These are phyloP conservation scores for Amphiprion clarkii DNA, from an alignment of 2,797 vertebrate genomes.

Conservation along the genomic window DNA sequence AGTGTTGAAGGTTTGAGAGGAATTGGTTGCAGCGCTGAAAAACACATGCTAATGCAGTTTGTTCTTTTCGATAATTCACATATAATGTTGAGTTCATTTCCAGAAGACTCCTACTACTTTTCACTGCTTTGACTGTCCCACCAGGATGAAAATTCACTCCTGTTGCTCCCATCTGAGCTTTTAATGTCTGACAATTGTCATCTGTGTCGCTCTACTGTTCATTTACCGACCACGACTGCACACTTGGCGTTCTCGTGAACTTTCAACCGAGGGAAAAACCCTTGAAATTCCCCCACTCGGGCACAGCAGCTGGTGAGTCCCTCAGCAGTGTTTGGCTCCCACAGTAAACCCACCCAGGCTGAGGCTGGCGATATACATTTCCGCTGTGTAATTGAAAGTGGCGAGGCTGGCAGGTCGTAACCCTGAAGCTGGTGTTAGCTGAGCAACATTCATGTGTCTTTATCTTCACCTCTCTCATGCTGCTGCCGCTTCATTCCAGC, in stretches of 20 bases:
- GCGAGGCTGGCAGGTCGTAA: conserved; percentile 58
- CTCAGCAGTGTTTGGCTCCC: conserved; percentile 23
- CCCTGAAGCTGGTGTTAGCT: conserved; percentile 55
- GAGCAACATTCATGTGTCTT: conserved; percentile 42
- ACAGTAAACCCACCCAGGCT: conserved; percentile 41
- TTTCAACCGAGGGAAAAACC: conserved; percentile 28
- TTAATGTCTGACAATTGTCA: conserved; percentile 40
- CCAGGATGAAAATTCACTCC: conserved; percentile 41
- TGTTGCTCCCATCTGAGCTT: conserved; percentile 42
- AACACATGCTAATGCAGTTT: not conserved
- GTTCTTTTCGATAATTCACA: not conserved
- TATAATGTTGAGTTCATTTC: not conserved
- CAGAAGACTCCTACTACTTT: conserved; percentile 3
- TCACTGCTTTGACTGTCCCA: conserved; percentile 25
- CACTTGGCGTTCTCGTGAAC: conserved; percentile 45
- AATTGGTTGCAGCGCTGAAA: not conserved
- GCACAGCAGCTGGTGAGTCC: conserved; percentile 69
- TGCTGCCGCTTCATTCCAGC: conserved; percentile 67
- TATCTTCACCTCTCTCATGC: conserved; percentile 43
- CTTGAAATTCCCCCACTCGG: conserved; percentile 40
- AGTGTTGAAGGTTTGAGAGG: conserved; percentile 4
- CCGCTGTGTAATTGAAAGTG: conserved; percentile 73
- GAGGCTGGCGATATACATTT: conserved; percentile 34
- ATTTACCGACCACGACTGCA: conserved; percentile 36
- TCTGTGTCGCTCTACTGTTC: conserved; percentile 33